Evolutionary conservation across 2,113 vertebrate species (phyloP).

Genomic region (Pica pica): DNA sequence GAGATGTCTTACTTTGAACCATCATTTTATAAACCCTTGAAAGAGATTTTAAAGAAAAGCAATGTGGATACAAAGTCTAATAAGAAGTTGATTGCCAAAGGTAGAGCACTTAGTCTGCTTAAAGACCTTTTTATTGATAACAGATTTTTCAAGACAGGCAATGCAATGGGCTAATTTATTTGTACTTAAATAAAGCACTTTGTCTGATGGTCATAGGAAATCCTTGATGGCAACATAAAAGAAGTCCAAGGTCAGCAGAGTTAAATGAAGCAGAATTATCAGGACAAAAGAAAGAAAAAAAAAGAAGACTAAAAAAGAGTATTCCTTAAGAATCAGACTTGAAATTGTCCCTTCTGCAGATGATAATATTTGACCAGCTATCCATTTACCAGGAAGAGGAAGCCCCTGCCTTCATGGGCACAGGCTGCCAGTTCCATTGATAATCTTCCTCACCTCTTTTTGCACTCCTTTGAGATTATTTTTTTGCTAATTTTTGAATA

Average conservation of each 20-base stretch:
- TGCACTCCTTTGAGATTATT: background rate
- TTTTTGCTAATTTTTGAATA: background rate
- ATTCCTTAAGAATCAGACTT: background rate
- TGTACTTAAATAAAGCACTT: background rate
- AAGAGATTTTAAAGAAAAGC: background rate
- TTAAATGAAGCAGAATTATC: background rate
- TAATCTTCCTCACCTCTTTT: background rate
- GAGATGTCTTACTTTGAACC: background rate
- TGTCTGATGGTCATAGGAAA: background rate
- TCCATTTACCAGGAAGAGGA: background rate
- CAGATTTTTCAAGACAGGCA: background rate
- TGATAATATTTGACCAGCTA: background rate
- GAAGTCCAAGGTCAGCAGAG: background rate
- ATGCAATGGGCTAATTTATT: background rate
- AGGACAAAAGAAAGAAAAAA: background rate
- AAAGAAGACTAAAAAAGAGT: background rate
- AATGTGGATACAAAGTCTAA: background rate
- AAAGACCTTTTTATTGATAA: background rate
- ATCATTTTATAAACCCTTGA: background rate
- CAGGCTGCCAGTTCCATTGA: background rate
- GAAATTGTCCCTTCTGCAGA: background rate
- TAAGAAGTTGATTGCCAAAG: background rate
- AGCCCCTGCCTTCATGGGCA: background rate
- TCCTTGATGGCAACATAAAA: background rate
- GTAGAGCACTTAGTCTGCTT: background rate